Evolutionary conservation across 2,797 vertebrate genomes (phyloP), one percentile per base, ranked within the genome.

Genomic region (Tamandua tetradactyla): DNA sequence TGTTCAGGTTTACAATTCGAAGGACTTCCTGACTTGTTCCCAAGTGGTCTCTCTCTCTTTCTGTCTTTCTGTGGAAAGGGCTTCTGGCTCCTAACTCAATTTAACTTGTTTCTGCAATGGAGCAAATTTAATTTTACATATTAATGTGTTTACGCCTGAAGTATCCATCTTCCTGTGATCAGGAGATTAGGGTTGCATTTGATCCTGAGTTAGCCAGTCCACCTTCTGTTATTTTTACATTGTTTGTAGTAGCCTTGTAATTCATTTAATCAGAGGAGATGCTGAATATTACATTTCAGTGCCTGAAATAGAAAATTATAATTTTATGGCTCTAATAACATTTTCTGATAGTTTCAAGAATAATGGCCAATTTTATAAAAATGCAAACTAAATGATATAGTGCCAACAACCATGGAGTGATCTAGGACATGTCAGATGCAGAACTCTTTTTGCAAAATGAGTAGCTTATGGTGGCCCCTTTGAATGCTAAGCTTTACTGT

Each of bases 41-140:
- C 42, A 61, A 66, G 23, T 14, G 4, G 30, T 32, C 13, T 25
- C 37, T 55, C 25, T 81, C 55, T 7, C 7, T 42, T 35, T 32
- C 20, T 86, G 20, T 20, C 44, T 71, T 3, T 87, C 9, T 59
- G 23, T 84, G 40, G 72, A 62, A 86, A 32, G 37, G 37, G 12
- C 57, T 14, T 69, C 8, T 92, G n/a, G 37, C 27, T 76, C 61
- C 64, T 91, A 94, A 94, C n/a, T 52, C 84, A 75, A 92, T 83
- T 72, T 83, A 88, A 57, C 55, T 84, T 88, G 47, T 82, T 75
- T 95, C 90, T 85, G 84, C 86, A 81, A 89, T n/a, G 62, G 64
- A 82, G 18, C 27, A 88, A 69, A 92, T 92, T 87, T 47, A 12
- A 7, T 2, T 94, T 64, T 55, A 1, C 25, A 78, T 23, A 52